A percentile compares a stretch with the other conserved stretches of the same genome.
These are phyloP conservation scores for Eumerus sabulonum DNA, from an alignment of 2,888 invertebrate genomes.

Conservation along the genomic window DNA sequence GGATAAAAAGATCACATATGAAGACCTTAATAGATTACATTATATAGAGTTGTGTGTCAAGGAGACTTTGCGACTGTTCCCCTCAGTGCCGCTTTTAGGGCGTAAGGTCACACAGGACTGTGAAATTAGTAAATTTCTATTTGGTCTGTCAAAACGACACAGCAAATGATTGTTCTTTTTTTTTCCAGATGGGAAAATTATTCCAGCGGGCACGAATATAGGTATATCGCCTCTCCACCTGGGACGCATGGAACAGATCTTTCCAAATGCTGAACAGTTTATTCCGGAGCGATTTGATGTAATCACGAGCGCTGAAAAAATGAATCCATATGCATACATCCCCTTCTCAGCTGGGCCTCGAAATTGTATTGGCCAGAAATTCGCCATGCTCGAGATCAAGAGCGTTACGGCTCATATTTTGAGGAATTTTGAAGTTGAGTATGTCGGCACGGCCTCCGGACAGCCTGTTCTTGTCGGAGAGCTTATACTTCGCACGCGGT, in stretches of 20 bases:
- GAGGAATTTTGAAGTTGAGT: constrained; percentile 75
- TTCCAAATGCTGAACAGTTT: constrained; percentile 74
- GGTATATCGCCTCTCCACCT: constrained; percentile 75
- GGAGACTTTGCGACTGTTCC: constrained; percentile 77
- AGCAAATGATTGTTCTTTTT: background rate
- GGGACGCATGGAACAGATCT: constrained; percentile 74
- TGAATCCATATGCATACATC: constrained; percentile 77
- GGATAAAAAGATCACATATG: constrained; percentile 74
- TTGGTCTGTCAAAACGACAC: background rate
- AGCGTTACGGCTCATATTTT: constrained; percentile 75
- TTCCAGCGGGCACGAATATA: constrained; percentile 77
- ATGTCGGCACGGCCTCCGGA: constrained; percentile 71
- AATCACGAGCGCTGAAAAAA: constrained; percentile 73
- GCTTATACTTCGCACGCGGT: constrained; percentile 76
- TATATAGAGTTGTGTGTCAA: constrained; percentile 77
- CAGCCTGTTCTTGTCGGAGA: constrained; percentile 76
- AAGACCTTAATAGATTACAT: constrained; percentile 75
- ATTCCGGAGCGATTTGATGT: constrained; percentile 78
- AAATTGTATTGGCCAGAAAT: constrained; percentile 79
- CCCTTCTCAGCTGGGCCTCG: constrained; percentile 78
- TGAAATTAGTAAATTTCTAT: constrained; percentile 75
- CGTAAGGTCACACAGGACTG: constrained; percentile 75
- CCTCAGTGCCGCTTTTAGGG: constrained; percentile 77
- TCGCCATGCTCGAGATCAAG: constrained; percentile 78
- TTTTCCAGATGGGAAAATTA: constrained; percentile 75